Evolutionary conservation across 2,113 vertebrate genomes (phyloP).

Genomic region (Argyrosomus japonicus): DNA sequence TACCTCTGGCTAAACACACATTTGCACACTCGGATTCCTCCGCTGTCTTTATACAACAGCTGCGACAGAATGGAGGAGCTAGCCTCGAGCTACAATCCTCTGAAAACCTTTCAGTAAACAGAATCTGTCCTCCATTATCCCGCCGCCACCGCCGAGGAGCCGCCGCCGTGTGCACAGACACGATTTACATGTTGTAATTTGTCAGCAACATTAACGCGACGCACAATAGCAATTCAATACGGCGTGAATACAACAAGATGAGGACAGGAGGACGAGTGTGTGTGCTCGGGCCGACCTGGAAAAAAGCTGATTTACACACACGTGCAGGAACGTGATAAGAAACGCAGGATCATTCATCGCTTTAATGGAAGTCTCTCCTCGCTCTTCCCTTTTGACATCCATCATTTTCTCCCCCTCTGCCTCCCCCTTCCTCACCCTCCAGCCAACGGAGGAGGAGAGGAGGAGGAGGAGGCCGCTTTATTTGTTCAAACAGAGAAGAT

Average conservation of each 20-base stretch:
- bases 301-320: slow-evolving; percentile 30
- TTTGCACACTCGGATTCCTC: slow-evolving; percentile 16
- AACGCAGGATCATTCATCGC: slow-evolving; percentile 68
- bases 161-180: slow-evolving; percentile 22
- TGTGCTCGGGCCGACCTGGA: neutral
- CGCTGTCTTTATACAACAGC: slow-evolving; percentile 17
- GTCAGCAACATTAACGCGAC: slow-evolving; percentile 61
- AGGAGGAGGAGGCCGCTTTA: too few species aligned
- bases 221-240: slow-evolving; percentile 55
- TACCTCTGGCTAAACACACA: slow-evolving; percentile 29
- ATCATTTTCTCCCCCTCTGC: slow-evolving; percentile 3
- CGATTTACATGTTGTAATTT: slow-evolving; percentile 72
- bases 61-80: slow-evolving; percentile 43
- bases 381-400: slow-evolving; percentile 50
- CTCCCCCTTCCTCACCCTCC: neutral
- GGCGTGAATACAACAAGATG: slow-evolving; percentile 46
- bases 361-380: slow-evolving; percentile 44
- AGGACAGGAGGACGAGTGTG: slow-evolving; percentile 7
- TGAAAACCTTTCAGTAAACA: slow-evolving; percentile 54
- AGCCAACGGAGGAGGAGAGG: neutral
- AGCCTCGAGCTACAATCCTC: slow-evolving; percentile 30
- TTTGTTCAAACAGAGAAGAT: too few species aligned
- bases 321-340: slow-evolving; percentile 68
- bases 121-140: slow-evolving; percentile 52
- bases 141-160: slow-evolving; percentile 16